Evolutionary conservation across 2,888 invertebrate genomes (phyloP), one percentile per base, ranked within the genome.

Genomic region (Drosophila monieri): DNA sequence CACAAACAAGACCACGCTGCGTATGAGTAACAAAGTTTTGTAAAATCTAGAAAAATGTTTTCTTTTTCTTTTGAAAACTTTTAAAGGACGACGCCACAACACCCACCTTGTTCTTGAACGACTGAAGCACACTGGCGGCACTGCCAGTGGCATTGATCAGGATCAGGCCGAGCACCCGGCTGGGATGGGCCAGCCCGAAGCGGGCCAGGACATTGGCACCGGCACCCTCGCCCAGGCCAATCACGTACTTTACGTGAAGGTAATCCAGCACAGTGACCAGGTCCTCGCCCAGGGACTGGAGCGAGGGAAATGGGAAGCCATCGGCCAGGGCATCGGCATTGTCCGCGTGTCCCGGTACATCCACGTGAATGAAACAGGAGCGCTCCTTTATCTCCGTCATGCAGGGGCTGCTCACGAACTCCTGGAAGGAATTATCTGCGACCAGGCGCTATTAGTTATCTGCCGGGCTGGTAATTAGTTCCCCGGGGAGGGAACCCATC

Each of bases 131-230:
- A 3, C 96, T 96, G 3, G 96, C 96, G 6, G 97, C 95, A 51
- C 96, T 96, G 23, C 95, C 96, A 0, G 97, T 97, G 90, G 96
- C 96, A 93, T 97, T 97, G 83, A 97, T 95, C 72, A 97, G 93
- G 84, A 96, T 94, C 39, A 97, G 93, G 27, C 97, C 97, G 71
- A 97, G 93, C 48, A 95, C 94, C 44, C 97, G 93, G 18, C 95
- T 93, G 0, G 96, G 95, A 91, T 97, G 95, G 15, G 95, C 95
- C 88, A 97, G 93, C 70, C 96, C 97, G 89, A 97, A 97, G 71
- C 97, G 94, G 3, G 96, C 96, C 57, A 97, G 92, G 52, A 97
- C 95, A 91, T 97, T 97, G 67, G 97, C 97, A 0, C 97, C 97
- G 2, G 97, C 97, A 2, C 97, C 97, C 89, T 97, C 97, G 2